Evolutionary conservation across 1,140 invertebrate species (phyloP), one percentile per base, ranked within the genome.

Genomic region (Thaumatotibia leucotreta): DNA sequence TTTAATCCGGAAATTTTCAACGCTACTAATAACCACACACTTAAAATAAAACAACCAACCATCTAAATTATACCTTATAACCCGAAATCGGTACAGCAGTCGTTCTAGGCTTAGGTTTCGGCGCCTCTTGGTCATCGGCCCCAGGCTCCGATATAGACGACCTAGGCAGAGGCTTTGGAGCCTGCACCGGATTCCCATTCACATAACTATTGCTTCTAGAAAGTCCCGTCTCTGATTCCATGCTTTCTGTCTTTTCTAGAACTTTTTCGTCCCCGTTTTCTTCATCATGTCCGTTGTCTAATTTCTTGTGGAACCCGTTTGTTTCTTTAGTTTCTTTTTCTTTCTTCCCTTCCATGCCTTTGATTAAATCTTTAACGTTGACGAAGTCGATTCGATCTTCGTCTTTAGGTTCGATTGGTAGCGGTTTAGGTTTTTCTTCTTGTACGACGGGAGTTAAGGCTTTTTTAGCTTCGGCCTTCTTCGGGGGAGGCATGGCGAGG

Each of bases 81-180:
- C 94, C 94, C 65, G 93, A 91, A 17, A 92, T 82, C 11, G 87
- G 82, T 33, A 82, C 77, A 0, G 86, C 82, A 5, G 95, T 94
- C 0, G 95, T 95, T 70, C 95, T 93, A 0, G 95, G 96, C 78
- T 95, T 93, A 54, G 96, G 96, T 74, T 95, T 95, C 0, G 95
- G 94, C 4, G 82, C 83, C 33, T 91, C 91, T 0, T 76, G 92
- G 72, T 90, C 88, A 70, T 93, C 92, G 0, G 77, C 76, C 0
- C 80, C 85, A 0, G 82, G 83, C 66, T 92, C 91, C 0, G 91
- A 92, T 29, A 92, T 92, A 1, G 91, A 92, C 4, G 90, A 91
- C 49, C 91, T 77, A 0, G 96, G 96, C 81, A 96, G 88, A 8
- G 96, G 96, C 78, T 96, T 96, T 0, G 96, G 96, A 6, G 95